phyloP scores from a whole-genome alignment of 1,140 invertebrate genomes.

The Bombus picipes region DNA sequence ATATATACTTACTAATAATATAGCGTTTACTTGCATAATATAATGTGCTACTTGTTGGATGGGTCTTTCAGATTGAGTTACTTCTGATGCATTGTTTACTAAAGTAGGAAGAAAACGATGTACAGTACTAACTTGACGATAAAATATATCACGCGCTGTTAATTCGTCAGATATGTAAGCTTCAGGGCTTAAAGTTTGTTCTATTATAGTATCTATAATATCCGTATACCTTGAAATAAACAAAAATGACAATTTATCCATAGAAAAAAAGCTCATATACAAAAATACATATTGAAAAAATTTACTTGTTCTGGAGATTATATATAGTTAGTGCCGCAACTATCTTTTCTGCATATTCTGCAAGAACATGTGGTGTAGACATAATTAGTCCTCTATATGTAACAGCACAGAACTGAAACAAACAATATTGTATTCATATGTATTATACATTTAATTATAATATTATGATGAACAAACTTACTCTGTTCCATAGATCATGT shows the following conservation, averaged over 20 bases:
- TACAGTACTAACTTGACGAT: slow-evolving; percentile 86
- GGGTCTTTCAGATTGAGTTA: slow-evolving; percentile 83
- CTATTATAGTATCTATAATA: slow-evolving; percentile 85
- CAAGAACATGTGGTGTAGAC: slow-evolving; percentile 86
- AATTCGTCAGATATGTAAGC: slow-evolving; percentile 82
- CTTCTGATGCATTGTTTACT: slow-evolving; percentile 82
- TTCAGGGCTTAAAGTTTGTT: slow-evolving; percentile 82
- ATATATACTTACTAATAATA: slow-evolving; percentile 81
- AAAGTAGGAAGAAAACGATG: slow-evolving; percentile 84
- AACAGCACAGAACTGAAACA: slow-evolving; percentile 84
- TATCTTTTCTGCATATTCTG: slow-evolving; percentile 89
- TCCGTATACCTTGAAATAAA: slow-evolving; percentile 70
- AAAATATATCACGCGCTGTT: slow-evolving; percentile 88
- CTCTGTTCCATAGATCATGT: slow-evolving; percentile 88
- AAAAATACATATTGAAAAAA: slow-evolving; percentile 10
- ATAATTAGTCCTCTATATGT: slow-evolving; percentile 84
- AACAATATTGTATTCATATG: slow-evolving; percentile 48
- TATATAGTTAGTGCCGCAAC: slow-evolving; percentile 88
- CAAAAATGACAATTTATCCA: neutral
- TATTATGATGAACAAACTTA: slow-evolving; percentile 72
- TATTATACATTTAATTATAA: neutral
- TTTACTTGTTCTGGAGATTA: slow-evolving; percentile 85
- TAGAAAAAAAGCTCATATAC: neutral
- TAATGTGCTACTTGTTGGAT: slow-evolving; percentile 83
- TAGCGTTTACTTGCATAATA: slow-evolving; percentile 84